Evolutionary conservation across 2,888 invertebrate species (phyloP).

Genomic region (Lamellibrachia columna): DNA sequence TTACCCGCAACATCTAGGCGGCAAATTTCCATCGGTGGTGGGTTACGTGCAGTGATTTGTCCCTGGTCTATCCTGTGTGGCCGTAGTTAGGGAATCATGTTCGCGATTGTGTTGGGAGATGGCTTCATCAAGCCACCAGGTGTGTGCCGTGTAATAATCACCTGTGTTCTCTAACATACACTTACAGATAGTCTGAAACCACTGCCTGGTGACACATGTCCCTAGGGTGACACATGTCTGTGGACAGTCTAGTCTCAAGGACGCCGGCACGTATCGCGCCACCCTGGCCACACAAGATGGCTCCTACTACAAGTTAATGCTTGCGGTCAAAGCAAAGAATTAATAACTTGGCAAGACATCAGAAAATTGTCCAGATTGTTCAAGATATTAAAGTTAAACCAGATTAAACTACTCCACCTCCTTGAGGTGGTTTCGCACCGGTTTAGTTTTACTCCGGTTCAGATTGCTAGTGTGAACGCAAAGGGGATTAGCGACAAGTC

Average conservation of each 20-base stretch:
- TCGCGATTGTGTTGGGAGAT: neutral
- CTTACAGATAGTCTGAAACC: neutral
- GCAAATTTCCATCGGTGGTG: neutral
- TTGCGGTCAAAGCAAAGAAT: neutral
- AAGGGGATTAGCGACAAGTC: too few species aligned
- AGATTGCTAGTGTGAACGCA: too few species aligned
- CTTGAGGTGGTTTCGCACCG: too few species aligned
- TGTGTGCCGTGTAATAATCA: neutral
- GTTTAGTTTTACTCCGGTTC: too few species aligned
- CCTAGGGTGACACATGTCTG: neutral
- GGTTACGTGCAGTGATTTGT: neutral
- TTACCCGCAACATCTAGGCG: neutral
- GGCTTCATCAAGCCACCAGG: neutral
- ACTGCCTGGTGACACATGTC: neutral
- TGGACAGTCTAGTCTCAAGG: neutral
- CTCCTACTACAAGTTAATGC: neutral
- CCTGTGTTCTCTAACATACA: neutral
- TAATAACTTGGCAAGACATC: neutral
- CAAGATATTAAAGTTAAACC: neutral
- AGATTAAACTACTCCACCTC: too few species aligned
- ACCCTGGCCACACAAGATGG: neutral
- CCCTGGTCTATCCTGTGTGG: neutral
- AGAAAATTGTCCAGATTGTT: neutral
- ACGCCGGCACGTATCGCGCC: neutral
- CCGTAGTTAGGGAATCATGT: neutral